phyloP scores from a whole-genome alignment of 2,113 vertebrate genomes.

The Fukomys damarensis region DNA sequence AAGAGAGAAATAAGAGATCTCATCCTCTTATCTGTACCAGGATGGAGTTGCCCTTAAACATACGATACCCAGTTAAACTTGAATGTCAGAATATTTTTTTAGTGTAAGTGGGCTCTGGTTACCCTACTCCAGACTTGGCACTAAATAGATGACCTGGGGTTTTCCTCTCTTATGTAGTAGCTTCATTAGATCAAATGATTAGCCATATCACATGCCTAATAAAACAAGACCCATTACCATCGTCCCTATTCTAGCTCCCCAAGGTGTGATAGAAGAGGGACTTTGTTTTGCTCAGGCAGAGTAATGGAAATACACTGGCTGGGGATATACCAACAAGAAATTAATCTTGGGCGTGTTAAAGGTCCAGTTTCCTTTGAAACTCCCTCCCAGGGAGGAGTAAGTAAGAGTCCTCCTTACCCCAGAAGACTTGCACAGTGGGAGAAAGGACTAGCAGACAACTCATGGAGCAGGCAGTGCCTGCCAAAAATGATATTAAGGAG shows the following conservation, averaged over 20 bases:
- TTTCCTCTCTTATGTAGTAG: not conserved
- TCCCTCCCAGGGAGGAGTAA: not conserved
- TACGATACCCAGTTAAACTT: constrained; percentile 5
- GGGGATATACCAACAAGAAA: not conserved
- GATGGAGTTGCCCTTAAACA: constrained; percentile 28
- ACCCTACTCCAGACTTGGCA: not conserved
- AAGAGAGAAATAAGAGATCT: not conserved
- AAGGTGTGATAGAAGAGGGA: not conserved
- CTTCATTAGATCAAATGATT: constrained; percentile 32
- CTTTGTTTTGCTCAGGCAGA: not conserved
- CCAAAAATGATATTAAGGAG: not conserved
- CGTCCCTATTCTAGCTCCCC: not conserved
- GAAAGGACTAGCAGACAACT: not conserved
- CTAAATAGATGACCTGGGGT: not conserved
- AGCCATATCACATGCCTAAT: not conserved
- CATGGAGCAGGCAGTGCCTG: not conserved
- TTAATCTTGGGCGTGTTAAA: not conserved
- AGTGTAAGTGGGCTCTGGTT: not conserved
- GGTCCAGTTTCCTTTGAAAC: not conserved
- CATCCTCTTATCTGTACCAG: not conserved
- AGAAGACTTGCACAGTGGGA: not conserved
- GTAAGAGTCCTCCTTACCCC: not conserved
- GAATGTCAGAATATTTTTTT: constrained; percentile 17
- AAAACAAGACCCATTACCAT: not conserved
- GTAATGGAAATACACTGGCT: not conserved